Evolutionary conservation across 2,888 invertebrate species (phyloP), one percentile per base, ranked within the genome.

Genomic region (Catocala nupta): DNA sequence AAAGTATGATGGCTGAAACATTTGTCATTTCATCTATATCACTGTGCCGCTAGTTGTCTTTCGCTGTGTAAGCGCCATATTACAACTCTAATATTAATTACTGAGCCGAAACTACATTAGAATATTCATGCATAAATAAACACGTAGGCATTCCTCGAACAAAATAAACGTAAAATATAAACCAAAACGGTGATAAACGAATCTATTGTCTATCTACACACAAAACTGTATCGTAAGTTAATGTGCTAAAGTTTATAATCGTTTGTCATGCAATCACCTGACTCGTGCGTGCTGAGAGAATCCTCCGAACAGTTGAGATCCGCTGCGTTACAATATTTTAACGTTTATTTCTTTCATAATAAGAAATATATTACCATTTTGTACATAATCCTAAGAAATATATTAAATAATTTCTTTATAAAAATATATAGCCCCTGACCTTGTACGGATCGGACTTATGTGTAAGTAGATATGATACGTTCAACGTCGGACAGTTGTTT

Each of bases 261-360:
- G 81, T 82, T 78, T 81, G 59, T 80, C 90, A 92, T 93, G 92
- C 93, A 91, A 82, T 93, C 96, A 97, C 96, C 97, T 96, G 97
- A 96, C 95, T 97, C 96, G 93, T 96, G 96, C 77, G 96, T 96
- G 93, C 96, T 96, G 91, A 96, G 95, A 80, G 97, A 97, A 91
- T 97, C 97, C 95, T 96, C 96, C 83, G 96, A 97, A 90, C 96
- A 96, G 95, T 96, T 96, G 92, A 96, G 96, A 94, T 96, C 96
- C 90, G 96, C 96, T 96, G 93, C 89, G 74, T 92, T 85, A 78
- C 75, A 90, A 90, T 75, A 87, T 74, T 78, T 50, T 49, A 52
- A 64, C 57, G 49, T 76, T 72, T 70, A 71, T 70, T 62, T 77
- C 49, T 49, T 34, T 49, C 9, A n/a, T 6, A 11, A 49, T 34